phyloP scores from a whole-genome alignment of 2,888 invertebrate genomes.

The Atethmia centrago region DNA sequence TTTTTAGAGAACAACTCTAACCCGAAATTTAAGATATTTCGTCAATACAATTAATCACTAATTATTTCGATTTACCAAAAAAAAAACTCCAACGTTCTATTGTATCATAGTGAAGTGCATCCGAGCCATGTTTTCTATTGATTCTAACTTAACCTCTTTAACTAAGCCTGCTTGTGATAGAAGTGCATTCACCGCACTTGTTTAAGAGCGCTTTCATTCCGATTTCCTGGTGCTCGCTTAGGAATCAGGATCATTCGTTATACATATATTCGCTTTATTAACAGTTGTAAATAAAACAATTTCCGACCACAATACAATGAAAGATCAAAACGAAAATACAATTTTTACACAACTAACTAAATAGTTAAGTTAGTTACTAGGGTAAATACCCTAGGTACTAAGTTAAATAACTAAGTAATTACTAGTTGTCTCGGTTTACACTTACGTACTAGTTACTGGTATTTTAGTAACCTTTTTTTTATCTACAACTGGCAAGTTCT shows the following conservation, averaged over 20 bases:
- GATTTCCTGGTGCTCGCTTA: not conserved
- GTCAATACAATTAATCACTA: not conserved
- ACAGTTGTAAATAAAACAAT: not conserved
- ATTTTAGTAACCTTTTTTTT: too few relatives aligned
- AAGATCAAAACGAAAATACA: not conserved
- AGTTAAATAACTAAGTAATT: too few relatives aligned
- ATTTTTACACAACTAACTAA: too few relatives aligned
- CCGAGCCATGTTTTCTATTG: slow-evolving; percentile 1
- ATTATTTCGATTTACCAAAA: not conserved
- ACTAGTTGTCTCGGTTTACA: not conserved
- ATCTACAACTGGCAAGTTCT: too few relatives aligned
- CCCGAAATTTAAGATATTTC: not conserved
- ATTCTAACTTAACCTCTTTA: slow-evolving; percentile 15
- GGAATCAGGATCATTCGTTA: slow-evolving; percentile 14
- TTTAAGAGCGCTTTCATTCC: slow-evolving; percentile 17
- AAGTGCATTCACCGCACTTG: slow-evolving; percentile 5
- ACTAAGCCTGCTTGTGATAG: slow-evolving; percentile 7
- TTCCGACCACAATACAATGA: not conserved
- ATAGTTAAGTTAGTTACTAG: too few relatives aligned
- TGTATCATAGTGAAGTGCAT: slow-evolving; percentile 1
- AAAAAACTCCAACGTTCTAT: not conserved
- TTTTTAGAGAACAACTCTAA: not conserved
- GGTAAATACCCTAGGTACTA: too few relatives aligned
- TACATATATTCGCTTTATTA: not conserved
- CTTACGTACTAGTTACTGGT: not conserved